Evolutionary conservation across 1,140 invertebrate genomes (phyloP).

Genomic region (Rhynchophorus ferrugineus): DNA sequence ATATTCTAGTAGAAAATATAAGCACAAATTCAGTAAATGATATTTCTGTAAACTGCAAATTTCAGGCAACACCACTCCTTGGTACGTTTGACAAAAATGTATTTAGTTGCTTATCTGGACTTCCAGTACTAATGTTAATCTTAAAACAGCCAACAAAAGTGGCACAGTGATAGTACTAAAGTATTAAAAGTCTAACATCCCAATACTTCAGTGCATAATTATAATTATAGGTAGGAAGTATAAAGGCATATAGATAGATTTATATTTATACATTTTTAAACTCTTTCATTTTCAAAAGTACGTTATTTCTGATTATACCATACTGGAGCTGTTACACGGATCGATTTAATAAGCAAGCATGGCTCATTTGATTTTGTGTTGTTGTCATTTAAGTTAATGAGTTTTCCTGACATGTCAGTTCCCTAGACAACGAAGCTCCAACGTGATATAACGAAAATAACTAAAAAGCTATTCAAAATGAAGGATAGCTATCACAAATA

Average conservation of each 20-base stretch:
- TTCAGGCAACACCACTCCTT: slow-evolving; percentile 1
- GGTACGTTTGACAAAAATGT: background rate
- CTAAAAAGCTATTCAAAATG: slow-evolving; percentile 34
- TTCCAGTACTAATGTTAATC: slow-evolving; percentile 36
- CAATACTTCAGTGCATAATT: slow-evolving; percentile 42
- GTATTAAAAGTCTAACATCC: slow-evolving; percentile 43
- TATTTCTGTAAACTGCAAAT: slow-evolving; percentile 9
- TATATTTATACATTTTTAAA: slow-evolving; percentile 36
- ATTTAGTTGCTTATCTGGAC: slow-evolving; percentile 13
- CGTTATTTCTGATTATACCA: background rate
- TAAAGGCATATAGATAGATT: slow-evolving; percentile 43
- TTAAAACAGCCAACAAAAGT: slow-evolving; percentile 36
- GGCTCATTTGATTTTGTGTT: no score
- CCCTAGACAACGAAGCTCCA: no score
- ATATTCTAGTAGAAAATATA: no score
- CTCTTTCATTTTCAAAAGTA: slow-evolving; percentile 27
- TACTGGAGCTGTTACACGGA: background rate
- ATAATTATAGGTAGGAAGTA: slow-evolving; percentile 40
- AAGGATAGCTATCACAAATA: slow-evolving; percentile 38
- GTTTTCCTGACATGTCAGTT: no score
- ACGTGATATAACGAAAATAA: slow-evolving; percentile 27
- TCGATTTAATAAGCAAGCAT: no score
- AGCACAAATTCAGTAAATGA: slow-evolving; percentile 4
- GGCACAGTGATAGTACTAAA: slow-evolving; percentile 41
- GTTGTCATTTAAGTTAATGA: no score